Evolutionary conservation across 2,888 invertebrate genomes (phyloP), one percentile per base, ranked within the genome.

Genomic region (Ramazzottius varieornatus): DNA sequence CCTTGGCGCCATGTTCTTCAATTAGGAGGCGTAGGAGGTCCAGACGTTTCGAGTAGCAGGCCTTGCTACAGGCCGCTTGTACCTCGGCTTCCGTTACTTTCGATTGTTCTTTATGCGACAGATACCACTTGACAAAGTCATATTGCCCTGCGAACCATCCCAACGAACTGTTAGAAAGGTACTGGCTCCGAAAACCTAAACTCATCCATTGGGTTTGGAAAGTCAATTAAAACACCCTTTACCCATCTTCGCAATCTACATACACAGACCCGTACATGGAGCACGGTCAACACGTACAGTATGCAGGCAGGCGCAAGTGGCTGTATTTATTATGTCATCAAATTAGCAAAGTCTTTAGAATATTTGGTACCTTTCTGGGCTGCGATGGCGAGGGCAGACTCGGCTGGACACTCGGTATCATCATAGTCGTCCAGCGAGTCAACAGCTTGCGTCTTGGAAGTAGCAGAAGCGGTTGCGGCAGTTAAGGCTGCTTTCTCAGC

Each of bases 1-100:
- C 54, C 29, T 54, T 54, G 20, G 54, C 54, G 13, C 54, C 54
- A 29, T 54, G 29, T 24, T 54, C 54, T 29, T 54, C 54, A 4
- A 54, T 29, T 8, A 54, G n/a, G 54, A 54, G 29, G 8, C 54
- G 54, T 8, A 54, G n/a, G 4, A 54, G 54, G 29, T 54, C 54
- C 13, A 54, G 54, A 54, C 54, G 54, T 29, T 54, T 54, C 16
- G 54, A 54, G 54, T 54, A 54, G 54, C 54, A 54, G 54, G 54
- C 54, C 4, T 29, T 16, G 54, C 54, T 54, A 24, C 54, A 54
- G 29, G 54, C 54, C 13, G 54, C 54, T 24, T 54, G 54, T 8
- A 54, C 4, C 29, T 54, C 54, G 54, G 54, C 29, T 54, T 54
- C 54, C n/a, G n/a, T 54, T 4, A 29, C 54, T 13, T 54, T 13